phyloP scores from a whole-genome alignment of 1,140 invertebrate genomes.

The Schmidtea mediterranea region DNA sequence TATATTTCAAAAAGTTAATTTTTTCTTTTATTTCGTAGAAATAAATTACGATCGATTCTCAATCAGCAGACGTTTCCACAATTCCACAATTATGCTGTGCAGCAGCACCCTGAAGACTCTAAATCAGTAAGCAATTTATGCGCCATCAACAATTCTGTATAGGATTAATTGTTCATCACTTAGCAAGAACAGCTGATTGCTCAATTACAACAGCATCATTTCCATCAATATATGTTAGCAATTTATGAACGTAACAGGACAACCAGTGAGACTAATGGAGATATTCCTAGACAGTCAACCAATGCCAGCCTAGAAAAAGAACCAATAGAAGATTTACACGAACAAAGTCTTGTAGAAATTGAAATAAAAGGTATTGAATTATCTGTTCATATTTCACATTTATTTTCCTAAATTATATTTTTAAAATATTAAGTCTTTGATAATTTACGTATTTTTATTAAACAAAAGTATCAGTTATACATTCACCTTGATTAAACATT shows the following conservation, averaged over 20 bases:
- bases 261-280: no score
- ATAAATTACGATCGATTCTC: slow-evolving; percentile 67
- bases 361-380: no score
- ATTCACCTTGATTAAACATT: no score
- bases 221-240: slow-evolving; percentile 84
- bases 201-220: slow-evolving; percentile 83
- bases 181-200: slow-evolving; percentile 64
- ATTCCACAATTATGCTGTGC: slow-evolving; percentile 71
- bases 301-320: no score
- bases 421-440: no score
- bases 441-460: no score
- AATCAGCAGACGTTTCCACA: slow-evolving; percentile 55
- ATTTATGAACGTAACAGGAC: slow-evolving; percentile 30
- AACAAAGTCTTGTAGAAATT: slow-evolving; percentile 23
- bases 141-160: no score
- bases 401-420: no score
- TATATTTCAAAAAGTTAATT: not conserved
- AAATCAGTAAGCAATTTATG: slow-evolving; percentile 43
- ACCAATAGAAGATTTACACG: no score
- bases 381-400: no score
- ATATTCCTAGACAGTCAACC: no score
- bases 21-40: slow-evolving; percentile 11
- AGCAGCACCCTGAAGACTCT: slow-evolving; percentile 68
- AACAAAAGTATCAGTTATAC: no score
- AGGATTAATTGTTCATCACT: slow-evolving; percentile 10